Evolutionary conservation across 1,140 invertebrate genomes (phyloP), one percentile per base, ranked within the genome.

Genomic region (Chironomus tepperi): DNA sequence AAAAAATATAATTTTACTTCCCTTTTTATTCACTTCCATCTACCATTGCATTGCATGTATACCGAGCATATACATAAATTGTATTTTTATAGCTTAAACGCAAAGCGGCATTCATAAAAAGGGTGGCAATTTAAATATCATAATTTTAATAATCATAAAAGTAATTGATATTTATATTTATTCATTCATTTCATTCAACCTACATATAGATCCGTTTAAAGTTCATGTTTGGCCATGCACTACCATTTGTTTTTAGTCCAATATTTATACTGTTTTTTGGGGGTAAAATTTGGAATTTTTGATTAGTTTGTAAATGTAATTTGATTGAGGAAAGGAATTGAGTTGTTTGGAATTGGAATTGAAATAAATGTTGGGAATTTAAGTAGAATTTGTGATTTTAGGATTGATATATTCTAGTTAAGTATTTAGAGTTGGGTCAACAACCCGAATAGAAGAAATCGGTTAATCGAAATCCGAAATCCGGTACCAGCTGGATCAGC

Each of bases 101-200:
- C 12, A 70, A 8, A 16, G 16, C 16, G 65, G 18, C 65, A 21
- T 57, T 10, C 47, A 57, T n/a, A 57, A 57, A 12, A 57, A 57
- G n/a, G 47, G 16, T 70, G 18, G 16, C 16, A 21, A 18, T 19
- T 70, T 70, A 70, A 70, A 70, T 21, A 70, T 70, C 65, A 70
- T 70, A 70, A 70, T 70, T 70, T 70, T 70, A 70, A 70, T 70
- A 70, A 70, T 70, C 65, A 70, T 70, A 70, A 70, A 70, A 21
- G 19, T 70, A 70, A 70, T 70, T 70, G 65, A 70, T 19, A 70
- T 70, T 70, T 70, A 70, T 21, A 16, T 19, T 18, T 18, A 19
- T 70, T 34, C 24, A 34, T 34, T 34, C 24, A 34, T 34, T n/a
- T 34, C 24, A 34, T 34, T 34, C 24, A 34, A 34, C 24, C 24